Conservation (phyloP, 92 coral and sea anemone species). For the Diadumene lineata region DNA sequence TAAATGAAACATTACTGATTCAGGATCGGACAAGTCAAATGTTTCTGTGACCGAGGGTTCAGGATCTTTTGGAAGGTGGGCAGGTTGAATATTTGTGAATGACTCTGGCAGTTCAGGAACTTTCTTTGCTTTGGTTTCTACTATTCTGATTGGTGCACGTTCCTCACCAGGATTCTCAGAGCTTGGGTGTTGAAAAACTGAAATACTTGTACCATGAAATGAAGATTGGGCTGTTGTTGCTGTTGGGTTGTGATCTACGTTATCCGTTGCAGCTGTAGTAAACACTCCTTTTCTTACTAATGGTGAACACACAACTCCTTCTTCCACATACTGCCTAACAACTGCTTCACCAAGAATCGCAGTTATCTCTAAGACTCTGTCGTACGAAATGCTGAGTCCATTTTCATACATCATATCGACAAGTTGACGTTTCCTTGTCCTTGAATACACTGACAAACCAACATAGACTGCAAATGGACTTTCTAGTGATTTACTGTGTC, state of each 20-base stretch:
- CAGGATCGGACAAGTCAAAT: background rate
- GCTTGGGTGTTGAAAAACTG: constrained; percentile 16
- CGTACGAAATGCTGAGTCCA: constrained; percentile 32
- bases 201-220: constrained; percentile 37
- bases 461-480: constrained; percentile 28
- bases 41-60: background rate
- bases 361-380: constrained; percentile 35
- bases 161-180: background rate
- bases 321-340: constrained; percentile 11
- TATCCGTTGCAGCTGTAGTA: constrained; percentile 36
- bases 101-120: background rate
- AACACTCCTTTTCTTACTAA: constrained; percentile 18
- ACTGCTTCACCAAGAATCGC: constrained; percentile 22
- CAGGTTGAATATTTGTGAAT: background rate
- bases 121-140: background rate
- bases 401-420: constrained; percentile 19
- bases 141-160: background rate
- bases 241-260: constrained; percentile 32
- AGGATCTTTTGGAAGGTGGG: background rate
- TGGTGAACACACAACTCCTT: constrained; percentile 20
- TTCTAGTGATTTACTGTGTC: constrained; percentile 19
- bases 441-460: constrained; percentile 20
- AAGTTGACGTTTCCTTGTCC: constrained; percentile 31
- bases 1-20: too few species aligned
- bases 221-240: constrained; percentile 25